Percentiles rank a stretch among this genome's conserved stretches.
Conservation (phyloP, 2,888 invertebrate genomes). For the Pandemis corylana region DNA sequence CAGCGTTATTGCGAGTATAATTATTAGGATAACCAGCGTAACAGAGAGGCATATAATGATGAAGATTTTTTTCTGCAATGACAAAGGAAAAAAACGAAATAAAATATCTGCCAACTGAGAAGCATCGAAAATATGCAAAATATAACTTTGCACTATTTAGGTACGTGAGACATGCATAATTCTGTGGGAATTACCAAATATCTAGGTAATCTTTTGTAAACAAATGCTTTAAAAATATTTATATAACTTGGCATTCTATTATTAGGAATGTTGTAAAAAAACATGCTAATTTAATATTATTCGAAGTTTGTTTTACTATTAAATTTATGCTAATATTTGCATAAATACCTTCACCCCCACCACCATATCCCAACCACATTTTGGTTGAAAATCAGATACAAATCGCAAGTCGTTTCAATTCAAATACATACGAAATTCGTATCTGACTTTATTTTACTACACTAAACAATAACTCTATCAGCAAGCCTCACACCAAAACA, state of each 20-base stretch:
- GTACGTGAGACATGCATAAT: slow-evolving; percentile 8
- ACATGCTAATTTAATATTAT: background rate
- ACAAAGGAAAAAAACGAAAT: slow-evolving; percentile 84
- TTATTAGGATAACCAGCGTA: slow-evolving; percentile 90
- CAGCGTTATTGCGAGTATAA: slow-evolving; percentile 85
- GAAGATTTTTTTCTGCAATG: slow-evolving; percentile 95
- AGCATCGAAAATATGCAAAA: slow-evolving; percentile 33
- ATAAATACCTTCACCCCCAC: slow-evolving; percentile 27
- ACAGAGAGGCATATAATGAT: slow-evolving; percentile 93
- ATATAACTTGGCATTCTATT: background rate
- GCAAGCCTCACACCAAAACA: slow-evolving; percentile 43
- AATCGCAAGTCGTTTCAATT: background rate
- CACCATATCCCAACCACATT: slow-evolving; percentile 12
- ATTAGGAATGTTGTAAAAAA: background rate
- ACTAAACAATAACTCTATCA: slow-evolving; percentile 33
- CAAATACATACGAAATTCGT: slow-evolving; percentile 1
- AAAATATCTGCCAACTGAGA: slow-evolving; percentile 59
- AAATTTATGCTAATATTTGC: background rate
- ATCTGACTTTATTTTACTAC: slow-evolving; percentile 20
- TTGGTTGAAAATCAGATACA: slow-evolving; percentile 31
- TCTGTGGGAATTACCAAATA: background rate
- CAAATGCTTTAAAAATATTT: slow-evolving; percentile 6
- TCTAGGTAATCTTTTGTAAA: background rate
- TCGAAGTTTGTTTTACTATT: no score
- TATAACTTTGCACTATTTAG: slow-evolving; percentile 10